Evolutionary conservation across 2,888 invertebrate genomes (phyloP), one percentile per base, ranked within the genome.

Genomic region (Microctonus aethiopoides): DNA sequence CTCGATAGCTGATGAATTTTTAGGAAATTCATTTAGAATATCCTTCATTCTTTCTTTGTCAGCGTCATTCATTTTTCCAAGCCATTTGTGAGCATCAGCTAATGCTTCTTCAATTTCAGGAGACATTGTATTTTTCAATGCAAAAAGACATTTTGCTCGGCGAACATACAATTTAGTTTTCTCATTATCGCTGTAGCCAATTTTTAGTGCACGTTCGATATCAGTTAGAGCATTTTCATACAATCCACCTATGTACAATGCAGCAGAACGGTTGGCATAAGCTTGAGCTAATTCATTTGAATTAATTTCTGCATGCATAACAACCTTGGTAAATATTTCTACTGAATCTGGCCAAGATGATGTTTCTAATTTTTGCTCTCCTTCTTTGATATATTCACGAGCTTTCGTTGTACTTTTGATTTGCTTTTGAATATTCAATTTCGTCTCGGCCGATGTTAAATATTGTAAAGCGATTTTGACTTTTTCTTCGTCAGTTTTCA

Each of bases 241-340:
- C 6, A 41, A 5, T 22, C 41, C 16, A 11, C 34, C n/a, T 2
- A 41, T 26, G 26, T 24, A 61, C 13, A 61, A 41, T 13, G 26
- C 41, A 4, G 61, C 61, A 6, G 61, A 61, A 24, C 61, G 61
- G 24, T 39, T 61, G 3, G 22, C 61, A 39, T 39, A 61, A 2
- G 39, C 61, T 5, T 26, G 61, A 6, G 61, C 61, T 39, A 36
- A 24, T 26, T 41, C 34, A 24, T 24, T 61, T 13, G 41, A 16
- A 16, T 39, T 24, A 6, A 22, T n/a, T 10, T n/a, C 39, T 11
- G 65, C 36, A 26, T 56, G 46, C 1, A 46, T 16, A 13, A 64
- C 16, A 1, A 9, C 64, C 11, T 36, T 0, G 1, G 52, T 64
- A 10, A 36, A 64, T 3, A 29, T 6, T 24, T 24, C 1, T 22